A percentile compares a stretch with the other conserved stretches of the same genome.
Conservation (phyloP, 2,797 vertebrate species). For the Hapalemur alaotrensis region DNA sequence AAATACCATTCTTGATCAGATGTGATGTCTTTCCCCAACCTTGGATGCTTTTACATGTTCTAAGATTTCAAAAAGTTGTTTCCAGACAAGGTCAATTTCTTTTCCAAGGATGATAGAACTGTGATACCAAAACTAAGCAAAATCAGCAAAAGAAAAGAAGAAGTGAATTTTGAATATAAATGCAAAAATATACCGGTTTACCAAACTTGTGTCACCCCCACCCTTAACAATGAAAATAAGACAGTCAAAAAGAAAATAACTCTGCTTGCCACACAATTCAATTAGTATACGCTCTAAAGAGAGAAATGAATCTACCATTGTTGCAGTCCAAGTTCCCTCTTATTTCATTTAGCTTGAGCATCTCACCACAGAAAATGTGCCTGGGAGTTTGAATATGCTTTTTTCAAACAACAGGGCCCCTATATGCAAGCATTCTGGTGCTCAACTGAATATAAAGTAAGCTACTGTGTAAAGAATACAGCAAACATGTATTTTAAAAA, state of each 20-base stretch:
- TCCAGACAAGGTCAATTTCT: background rate
- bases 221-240: background rate
- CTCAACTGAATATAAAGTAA: background rate
- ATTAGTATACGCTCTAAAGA: background rate
- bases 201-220: background rate
- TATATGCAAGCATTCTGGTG: background rate
- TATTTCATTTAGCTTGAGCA: background rate
- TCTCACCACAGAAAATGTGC: background rate
- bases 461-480: background rate
- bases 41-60: background rate
- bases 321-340: background rate
- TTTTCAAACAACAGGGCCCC: background rate
- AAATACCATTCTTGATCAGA: background rate
- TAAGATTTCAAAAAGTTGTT: background rate
- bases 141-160: background rate
- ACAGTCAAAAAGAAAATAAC: slow-evolving; percentile 21
- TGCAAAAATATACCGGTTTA: background rate
- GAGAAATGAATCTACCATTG: background rate
- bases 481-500: background rate
- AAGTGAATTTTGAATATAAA: background rate
- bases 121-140: background rate
- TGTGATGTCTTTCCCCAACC: background rate
- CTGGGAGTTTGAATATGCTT: background rate
- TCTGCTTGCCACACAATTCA: background rate
- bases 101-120: background rate